Percentiles rank a stretch among this genome's conserved stretches.
Evolutionary conservation across 1,140 invertebrate genomes (phyloP).

Genomic region (Lithobius niger): DNA sequence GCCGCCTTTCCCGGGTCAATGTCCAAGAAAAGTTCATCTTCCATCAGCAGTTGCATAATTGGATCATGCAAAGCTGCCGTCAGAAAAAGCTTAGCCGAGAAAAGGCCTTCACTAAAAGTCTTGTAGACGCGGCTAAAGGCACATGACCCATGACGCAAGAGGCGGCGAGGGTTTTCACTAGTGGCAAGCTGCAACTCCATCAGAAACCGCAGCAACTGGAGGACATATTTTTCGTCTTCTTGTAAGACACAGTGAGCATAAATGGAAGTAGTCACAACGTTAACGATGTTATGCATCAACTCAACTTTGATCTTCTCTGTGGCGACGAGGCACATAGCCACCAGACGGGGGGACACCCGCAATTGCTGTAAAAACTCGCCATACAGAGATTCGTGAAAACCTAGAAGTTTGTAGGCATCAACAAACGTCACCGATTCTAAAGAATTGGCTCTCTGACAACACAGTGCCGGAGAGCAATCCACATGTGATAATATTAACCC

Average conservation of each 20-base stretch:
- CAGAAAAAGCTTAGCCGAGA: slow-evolving; percentile 81
- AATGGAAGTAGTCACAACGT: slow-evolving; percentile 62
- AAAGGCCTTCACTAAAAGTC: slow-evolving; percentile 73
- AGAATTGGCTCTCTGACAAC: slow-evolving; percentile 58
- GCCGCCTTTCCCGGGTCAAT: slow-evolving; percentile 78
- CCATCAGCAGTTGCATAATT: slow-evolving; percentile 80
- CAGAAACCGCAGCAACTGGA: slow-evolving; percentile 54
- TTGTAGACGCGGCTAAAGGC: slow-evolving; percentile 82
- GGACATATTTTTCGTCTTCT: slow-evolving; percentile 63
- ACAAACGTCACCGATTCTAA: slow-evolving; percentile 68
- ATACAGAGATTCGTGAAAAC: slow-evolving; percentile 62
- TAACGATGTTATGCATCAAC: slow-evolving; percentile 48
- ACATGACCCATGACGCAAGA: slow-evolving; percentile 69
- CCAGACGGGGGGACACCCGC: slow-evolving; percentile 59
- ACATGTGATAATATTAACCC: slow-evolving; percentile 57
- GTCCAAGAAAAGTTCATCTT: slow-evolving; percentile 83
- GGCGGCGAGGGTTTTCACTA: slow-evolving; percentile 64
- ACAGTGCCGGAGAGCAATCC: slow-evolving; percentile 55
- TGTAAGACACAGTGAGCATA: slow-evolving; percentile 66
- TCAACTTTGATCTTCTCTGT: slow-evolving; percentile 48
- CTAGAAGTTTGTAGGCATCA: slow-evolving; percentile 72
- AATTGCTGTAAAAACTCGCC: slow-evolving; percentile 65
- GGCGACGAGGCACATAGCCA: slow-evolving; percentile 63
- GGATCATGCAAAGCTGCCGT: slow-evolving; percentile 81
- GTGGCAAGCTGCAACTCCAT: slow-evolving; percentile 68